Percentiles rank a stretch among this genome's conserved stretches.
Evolutionary conservation across 2,888 invertebrate species (phyloP).

Genomic region (Notodromas monacha): DNA sequence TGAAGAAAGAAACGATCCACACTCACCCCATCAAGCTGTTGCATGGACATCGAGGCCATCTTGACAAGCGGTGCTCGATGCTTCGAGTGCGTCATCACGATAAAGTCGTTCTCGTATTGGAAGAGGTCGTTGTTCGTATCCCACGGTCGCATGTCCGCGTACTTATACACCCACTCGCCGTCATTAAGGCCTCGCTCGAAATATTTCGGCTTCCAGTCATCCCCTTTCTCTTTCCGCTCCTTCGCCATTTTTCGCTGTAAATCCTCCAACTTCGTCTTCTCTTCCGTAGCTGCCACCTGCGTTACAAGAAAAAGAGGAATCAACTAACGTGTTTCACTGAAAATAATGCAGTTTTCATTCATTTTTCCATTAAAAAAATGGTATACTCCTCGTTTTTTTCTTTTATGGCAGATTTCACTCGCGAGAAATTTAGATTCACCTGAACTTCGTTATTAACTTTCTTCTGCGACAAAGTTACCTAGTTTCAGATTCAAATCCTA

Average conservation of each 20-base stretch:
- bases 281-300: slow-evolving; percentile 49
- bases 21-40: too few relatives aligned
- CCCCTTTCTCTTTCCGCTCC: slow-evolving; percentile 27
- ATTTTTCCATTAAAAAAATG: too few relatives aligned
- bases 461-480: too few relatives aligned
- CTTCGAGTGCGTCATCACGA: slow-evolving; percentile 38
- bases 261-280: slow-evolving; percentile 64
- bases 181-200: slow-evolving; percentile 27
- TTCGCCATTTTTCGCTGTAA: slow-evolving; percentile 40
- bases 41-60: slow-evolving; percentile 27
- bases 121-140: slow-evolving; percentile 47
- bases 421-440: too few relatives aligned
- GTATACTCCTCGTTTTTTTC: too few relatives aligned
- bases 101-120: slow-evolving; percentile 51
- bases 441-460: too few relatives aligned
- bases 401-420: too few relatives aligned
- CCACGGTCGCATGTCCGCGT: slow-evolving; percentile 56
- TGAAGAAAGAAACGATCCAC: too few relatives aligned
- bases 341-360: too few relatives aligned
- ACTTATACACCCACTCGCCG: slow-evolving; percentile 37
- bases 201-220: slow-evolving; percentile 35
- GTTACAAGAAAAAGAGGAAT: too few relatives aligned
- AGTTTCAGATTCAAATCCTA: too few relatives aligned
- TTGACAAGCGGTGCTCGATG: slow-evolving; percentile 38
- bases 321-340: too few relatives aligned